Conservation (phyloP, 2,797 vertebrate species). For the Sparidentex hasta region DNA sequence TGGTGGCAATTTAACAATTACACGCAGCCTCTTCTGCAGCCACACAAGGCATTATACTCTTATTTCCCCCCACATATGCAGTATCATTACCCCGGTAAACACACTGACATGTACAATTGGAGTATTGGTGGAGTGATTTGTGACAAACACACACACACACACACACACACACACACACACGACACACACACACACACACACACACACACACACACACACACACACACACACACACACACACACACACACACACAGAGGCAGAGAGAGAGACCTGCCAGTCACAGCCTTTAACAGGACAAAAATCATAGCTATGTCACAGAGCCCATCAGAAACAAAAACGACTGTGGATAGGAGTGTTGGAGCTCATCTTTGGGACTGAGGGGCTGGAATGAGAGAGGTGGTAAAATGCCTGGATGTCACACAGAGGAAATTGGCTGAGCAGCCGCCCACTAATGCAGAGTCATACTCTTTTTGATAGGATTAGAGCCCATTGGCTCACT, state of each 20-base stretch:
- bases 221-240: not conserved
- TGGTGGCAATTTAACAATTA: too few species aligned
- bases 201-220: not conserved
- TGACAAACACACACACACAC: conserved; percentile 16
- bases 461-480: conserved; percentile 70
- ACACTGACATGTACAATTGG: too few species aligned
- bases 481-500: conserved; percentile 66
- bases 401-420: conserved; percentile 56
- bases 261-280: conserved; percentile 39
- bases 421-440: conserved; percentile 61
- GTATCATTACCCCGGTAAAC: too few species aligned
- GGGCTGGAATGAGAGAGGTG: conserved; percentile 54
- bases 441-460: conserved; percentile 58
- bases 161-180: not conserved
- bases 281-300: conserved; percentile 45
- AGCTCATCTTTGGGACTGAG: conserved; percentile 53
- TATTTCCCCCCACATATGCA: too few species aligned
- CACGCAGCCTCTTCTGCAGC: too few species aligned
- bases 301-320: conserved; percentile 43
- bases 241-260: not conserved
- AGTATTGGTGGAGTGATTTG: not conserved
- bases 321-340: conserved; percentile 44
- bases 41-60: too few species aligned
- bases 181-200: not conserved
- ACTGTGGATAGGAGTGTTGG: conserved; percentile 28